Evolutionary conservation across 2,888 invertebrate species (phyloP).

Genomic region (Bellardia pandia): DNA sequence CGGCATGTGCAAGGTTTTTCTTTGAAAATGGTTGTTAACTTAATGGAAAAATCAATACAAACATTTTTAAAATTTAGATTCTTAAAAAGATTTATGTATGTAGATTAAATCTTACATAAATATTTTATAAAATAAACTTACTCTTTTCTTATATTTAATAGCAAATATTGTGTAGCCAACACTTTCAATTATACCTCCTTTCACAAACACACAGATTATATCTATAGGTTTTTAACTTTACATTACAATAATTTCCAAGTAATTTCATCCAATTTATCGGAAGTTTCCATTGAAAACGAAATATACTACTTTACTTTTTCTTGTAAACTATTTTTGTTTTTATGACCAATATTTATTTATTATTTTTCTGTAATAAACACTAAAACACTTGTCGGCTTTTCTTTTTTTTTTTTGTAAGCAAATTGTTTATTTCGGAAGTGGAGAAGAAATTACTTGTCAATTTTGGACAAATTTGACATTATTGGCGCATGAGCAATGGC

Average conservation of each 20-base stretch:
- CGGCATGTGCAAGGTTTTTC: slow-evolving; percentile 15
- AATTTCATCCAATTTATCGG: too few species aligned
- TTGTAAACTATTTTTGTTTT: background rate
- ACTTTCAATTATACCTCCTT: too few species aligned
- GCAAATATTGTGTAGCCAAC: too few species aligned
- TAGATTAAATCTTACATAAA: background rate
- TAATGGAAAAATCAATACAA: slow-evolving; percentile 67
- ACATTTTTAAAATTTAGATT: background rate
- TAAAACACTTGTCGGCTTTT: slow-evolving; percentile 62
- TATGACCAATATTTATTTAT: background rate
- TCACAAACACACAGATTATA: too few species aligned
- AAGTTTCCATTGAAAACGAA: too few species aligned
- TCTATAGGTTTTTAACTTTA: too few species aligned
- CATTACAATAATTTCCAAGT: too few species aligned
- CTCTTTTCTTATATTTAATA: too few species aligned
- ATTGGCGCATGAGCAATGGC: slow-evolving; percentile 62
- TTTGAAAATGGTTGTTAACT: background rate
- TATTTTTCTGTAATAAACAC: slow-evolving; percentile 12
- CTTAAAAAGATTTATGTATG: too few species aligned
- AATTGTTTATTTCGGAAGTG: slow-evolving; percentile 36
- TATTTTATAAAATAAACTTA: background rate
- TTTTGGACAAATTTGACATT: slow-evolving; percentile 59
- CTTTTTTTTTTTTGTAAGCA: slow-evolving; percentile 42
- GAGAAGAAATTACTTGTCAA: slow-evolving; percentile 42
- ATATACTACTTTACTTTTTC: too few species aligned